phyloP scores from a whole-genome alignment of 2,888 invertebrate species.

The Rhorus exstirpatorius region DNA sequence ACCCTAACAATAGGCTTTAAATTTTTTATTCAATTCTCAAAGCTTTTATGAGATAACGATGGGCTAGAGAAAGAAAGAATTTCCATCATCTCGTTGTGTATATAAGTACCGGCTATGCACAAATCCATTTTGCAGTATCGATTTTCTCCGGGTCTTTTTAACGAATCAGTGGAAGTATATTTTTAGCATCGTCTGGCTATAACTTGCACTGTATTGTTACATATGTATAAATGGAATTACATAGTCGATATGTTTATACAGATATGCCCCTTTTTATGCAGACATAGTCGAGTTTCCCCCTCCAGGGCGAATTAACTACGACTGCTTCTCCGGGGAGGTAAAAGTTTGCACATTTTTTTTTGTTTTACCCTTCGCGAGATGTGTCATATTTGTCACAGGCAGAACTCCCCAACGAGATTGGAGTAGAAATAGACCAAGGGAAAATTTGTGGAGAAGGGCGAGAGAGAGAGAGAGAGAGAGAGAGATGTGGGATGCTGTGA shows the following conservation, averaged over 20 bases:
- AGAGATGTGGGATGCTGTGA: slow-evolving; percentile 3
- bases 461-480: slow-evolving; percentile 6
- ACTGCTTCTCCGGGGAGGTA: neutral
- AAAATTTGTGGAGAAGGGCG: neutral
- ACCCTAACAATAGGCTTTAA: slow-evolving; percentile 35
- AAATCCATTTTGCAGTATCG: slow-evolving; percentile 27
- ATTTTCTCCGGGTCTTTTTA: slow-evolving; percentile 50
- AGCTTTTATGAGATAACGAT: slow-evolving; percentile 20
- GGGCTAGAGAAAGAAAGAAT: neutral
- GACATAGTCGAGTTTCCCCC: too few species aligned
- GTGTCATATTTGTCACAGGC: slow-evolving; percentile 61
- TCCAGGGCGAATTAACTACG: too few species aligned
- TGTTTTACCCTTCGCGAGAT: slow-evolving; percentile 19
- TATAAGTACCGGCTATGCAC: slow-evolving; percentile 15
- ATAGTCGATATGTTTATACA: neutral
- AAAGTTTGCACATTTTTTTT: neutral
- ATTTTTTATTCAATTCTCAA: slow-evolving; percentile 42
- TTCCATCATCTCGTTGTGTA: slow-evolving; percentile 37
- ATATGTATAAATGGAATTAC: neutral
- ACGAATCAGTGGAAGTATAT: slow-evolving; percentile 53
- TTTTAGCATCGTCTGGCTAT: neutral
- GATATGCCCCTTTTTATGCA: too few species aligned
- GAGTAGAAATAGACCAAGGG: slow-evolving; percentile 18
- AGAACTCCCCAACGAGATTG: slow-evolving; percentile 29
- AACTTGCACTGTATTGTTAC: neutral